A percentile compares a stretch with the other conserved stretches of the same genome.
These are phyloP conservation scores for Collichthys lucidus DNA, from an alignment of 2,113 vertebrate genomes.

Conservation along the genomic window DNA sequence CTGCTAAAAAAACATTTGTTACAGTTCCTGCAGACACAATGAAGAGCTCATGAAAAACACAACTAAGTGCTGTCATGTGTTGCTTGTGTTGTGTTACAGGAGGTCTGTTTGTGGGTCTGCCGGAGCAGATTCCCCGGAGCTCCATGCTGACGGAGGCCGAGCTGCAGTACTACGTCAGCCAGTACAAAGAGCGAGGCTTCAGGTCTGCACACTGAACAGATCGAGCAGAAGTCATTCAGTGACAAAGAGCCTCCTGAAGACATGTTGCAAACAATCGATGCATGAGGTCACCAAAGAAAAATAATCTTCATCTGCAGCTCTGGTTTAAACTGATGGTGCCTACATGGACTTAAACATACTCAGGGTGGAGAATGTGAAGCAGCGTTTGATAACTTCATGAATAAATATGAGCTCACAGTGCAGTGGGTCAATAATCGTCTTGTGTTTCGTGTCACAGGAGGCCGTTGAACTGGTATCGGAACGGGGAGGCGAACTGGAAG, in stretches of 20 bases:
- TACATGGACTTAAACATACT: too few relatives aligned
- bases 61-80: neutral
- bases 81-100: slow-evolving; percentile 43
- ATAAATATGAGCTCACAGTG: too few relatives aligned
- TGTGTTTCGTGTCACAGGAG: slow-evolving; percentile 71
- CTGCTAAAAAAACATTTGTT: too few relatives aligned
- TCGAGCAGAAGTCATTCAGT: neutral
- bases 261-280: too few relatives aligned
- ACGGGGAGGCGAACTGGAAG: slow-evolving; percentile 83
- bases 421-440: neutral
- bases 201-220: slow-evolving; percentile 75
- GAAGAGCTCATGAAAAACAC: neutral
- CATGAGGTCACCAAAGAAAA: too few relatives aligned
- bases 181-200: slow-evolving; percentile 85
- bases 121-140: slow-evolving; percentile 76
- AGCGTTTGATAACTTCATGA: too few relatives aligned
- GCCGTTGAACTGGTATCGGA: slow-evolving; percentile 91
- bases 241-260: too few relatives aligned
- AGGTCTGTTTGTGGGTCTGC: slow-evolving; percentile 81
- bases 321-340: too few relatives aligned
- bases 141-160: slow-evolving; percentile 79
- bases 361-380: too few relatives aligned
- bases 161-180: slow-evolving; percentile 84
- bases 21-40: neutral
- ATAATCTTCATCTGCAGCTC: too few relatives aligned